A percentile compares a stretch with the other conserved stretches of the same genome.
Conservation (phyloP, 2,888 invertebrate genomes). For the Agapetus fuscipes region DNA sequence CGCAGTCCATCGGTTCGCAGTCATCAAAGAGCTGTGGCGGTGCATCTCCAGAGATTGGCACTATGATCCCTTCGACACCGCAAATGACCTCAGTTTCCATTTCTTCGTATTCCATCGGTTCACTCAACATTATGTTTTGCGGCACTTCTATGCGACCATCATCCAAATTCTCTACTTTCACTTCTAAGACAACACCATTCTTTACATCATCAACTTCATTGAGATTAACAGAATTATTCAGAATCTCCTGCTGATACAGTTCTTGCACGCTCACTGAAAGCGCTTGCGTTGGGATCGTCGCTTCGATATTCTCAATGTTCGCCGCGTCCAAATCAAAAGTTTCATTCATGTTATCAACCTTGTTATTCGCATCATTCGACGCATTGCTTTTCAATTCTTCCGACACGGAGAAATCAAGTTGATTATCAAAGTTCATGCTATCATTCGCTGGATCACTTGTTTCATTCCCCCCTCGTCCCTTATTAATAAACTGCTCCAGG, state of each 20-base stretch:
- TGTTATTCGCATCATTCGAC: background rate
- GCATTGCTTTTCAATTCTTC: no score
- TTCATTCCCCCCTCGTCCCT: no score
- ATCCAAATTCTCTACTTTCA: background rate
- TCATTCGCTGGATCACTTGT: no score
- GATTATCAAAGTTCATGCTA: no score
- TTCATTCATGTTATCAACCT: slow-evolving; percentile 1
- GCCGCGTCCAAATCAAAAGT: background rate
- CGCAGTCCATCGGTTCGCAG: slow-evolving; percentile 21
- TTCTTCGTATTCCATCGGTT: slow-evolving; percentile 4
- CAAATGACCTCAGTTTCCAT: background rate
- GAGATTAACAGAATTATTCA: background rate
- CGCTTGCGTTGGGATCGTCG: background rate
- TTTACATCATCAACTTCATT: background rate
- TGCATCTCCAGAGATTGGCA: no score
- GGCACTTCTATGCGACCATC: background rate
- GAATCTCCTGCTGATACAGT: background rate
- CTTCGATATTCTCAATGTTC: background rate
- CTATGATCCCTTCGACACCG: background rate
- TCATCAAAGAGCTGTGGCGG: background rate
- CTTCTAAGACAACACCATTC: background rate
- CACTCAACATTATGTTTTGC: slow-evolving; percentile 3
- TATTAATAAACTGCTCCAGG: no score
- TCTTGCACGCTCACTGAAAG: background rate
- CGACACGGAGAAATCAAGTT: no score